phyloP scores from a whole-genome alignment of 2,113 vertebrate species.

The Etia nguti region DNA sequence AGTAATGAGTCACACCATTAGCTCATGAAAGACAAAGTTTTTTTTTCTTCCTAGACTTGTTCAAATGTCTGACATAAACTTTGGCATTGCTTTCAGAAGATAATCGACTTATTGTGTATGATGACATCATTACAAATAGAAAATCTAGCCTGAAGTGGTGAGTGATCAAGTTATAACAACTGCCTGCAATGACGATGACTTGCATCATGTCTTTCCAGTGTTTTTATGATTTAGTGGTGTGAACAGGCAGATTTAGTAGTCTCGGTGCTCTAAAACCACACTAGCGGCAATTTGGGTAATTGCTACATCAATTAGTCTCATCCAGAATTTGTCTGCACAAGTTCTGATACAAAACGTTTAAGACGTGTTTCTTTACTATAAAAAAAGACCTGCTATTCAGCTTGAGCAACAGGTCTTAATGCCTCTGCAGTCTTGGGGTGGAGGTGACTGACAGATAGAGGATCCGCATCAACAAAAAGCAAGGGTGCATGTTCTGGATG shows the following conservation, averaged over 20 bases:
- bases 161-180: neutral
- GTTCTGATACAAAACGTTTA: neutral
- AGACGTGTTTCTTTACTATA: neutral
- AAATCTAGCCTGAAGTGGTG: neutral
- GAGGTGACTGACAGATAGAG: neutral
- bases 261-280: neutral
- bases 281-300: neutral
- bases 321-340: constrained; percentile 6
- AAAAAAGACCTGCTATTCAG: neutral
- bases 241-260: constrained; percentile 23
- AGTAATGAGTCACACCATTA: neutral
- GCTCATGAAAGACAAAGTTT: neutral
- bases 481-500: neutral
- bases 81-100: neutral
- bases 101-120: neutral
- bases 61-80: neutral
- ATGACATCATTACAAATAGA: neutral
- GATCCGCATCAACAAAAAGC: neutral
- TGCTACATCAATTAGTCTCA: neutral
- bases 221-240: neutral
- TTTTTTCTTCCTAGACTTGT: neutral
- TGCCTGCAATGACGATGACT: neutral
- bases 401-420: neutral
- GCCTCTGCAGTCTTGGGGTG: neutral
- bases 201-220: neutral